Conservation (phyloP, 2,888 invertebrate genomes). For the Petrolisthes manimaculis region DNA sequence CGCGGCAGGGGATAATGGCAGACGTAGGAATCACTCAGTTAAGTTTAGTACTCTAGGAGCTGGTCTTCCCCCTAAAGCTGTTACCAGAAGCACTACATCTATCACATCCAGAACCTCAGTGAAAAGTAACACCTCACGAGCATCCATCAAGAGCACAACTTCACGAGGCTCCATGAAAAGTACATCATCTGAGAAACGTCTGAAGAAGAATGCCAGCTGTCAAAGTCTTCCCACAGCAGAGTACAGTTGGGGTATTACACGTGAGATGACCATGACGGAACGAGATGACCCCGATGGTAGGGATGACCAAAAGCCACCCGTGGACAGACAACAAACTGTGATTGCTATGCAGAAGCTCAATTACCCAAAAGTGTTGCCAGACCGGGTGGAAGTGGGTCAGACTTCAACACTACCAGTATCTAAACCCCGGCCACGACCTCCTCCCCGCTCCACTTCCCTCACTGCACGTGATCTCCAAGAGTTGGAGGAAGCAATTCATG, state of each 20-base stretch:
- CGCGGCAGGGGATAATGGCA: slow-evolving; percentile 3
- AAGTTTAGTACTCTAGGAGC: slow-evolving; percentile 55
- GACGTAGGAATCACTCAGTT: slow-evolving; percentile 39
- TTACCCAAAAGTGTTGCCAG: slow-evolving; percentile 57
- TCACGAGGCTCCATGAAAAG: slow-evolving; percentile 58
- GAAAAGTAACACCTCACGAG: slow-evolving; percentile 56
- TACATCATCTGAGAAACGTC: slow-evolving; percentile 46
- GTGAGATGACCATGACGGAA: slow-evolving; percentile 58
- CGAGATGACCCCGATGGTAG: slow-evolving; percentile 40
- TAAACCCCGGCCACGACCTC: slow-evolving; percentile 61
- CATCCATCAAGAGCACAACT: slow-evolving; percentile 55
- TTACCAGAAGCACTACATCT: slow-evolving; percentile 63
- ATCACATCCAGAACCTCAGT: slow-evolving; percentile 61
- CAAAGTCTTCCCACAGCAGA: slow-evolving; percentile 64
- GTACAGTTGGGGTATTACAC: slow-evolving; percentile 60
- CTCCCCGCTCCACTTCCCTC: slow-evolving; percentile 63
- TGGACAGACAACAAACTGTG: slow-evolving; percentile 51
- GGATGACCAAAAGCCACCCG: slow-evolving; percentile 30
- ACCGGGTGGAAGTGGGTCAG: slow-evolving; percentile 37
- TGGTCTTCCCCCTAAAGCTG: slow-evolving; percentile 46
- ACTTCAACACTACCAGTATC: slow-evolving; percentile 54
- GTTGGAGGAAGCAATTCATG: slow-evolving; percentile 57
- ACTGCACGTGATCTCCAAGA: slow-evolving; percentile 62
- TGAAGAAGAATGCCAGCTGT: slow-evolving; percentile 64
- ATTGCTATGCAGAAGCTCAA: slow-evolving; percentile 58